Percentiles rank a stretch among this genome's conserved stretches.
phyloP scores from a whole-genome alignment of 1,140 invertebrate genomes.

The Ladona fulva region DNA sequence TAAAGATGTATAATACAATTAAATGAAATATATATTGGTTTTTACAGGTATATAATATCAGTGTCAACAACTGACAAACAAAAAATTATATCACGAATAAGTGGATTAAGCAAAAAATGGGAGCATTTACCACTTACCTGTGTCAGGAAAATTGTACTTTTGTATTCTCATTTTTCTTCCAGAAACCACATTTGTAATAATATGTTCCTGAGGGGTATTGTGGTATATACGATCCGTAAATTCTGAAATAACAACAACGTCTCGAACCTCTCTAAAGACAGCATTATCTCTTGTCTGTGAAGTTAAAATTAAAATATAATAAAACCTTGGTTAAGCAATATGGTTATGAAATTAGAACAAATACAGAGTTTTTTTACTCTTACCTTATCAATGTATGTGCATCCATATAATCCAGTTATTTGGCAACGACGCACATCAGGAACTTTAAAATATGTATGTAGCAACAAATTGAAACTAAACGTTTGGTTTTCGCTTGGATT shows the following conservation, averaged over 20 bases:
- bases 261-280: slow-evolving; percentile 75
- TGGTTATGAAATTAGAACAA: background rate
- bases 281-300: slow-evolving; percentile 66
- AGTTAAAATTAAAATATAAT: slow-evolving; percentile 18
- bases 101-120: background rate
- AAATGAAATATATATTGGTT: no score
- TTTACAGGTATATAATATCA: no score
- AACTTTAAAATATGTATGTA: slow-evolving; percentile 94
- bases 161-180: slow-evolving; percentile 84
- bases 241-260: slow-evolving; percentile 78
- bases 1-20: no score
- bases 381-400: slow-evolving; percentile 90
- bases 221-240: slow-evolving; percentile 91
- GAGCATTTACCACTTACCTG: slow-evolving; percentile 41
- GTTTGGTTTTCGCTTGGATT: slow-evolving; percentile 82
- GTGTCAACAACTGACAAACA: no score
- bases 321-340: background rate
- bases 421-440: slow-evolving; percentile 83
- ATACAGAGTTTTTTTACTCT: slow-evolving; percentile 17
- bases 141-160: slow-evolving; percentile 90
- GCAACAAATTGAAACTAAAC: slow-evolving; percentile 85
- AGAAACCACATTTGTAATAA: slow-evolving; percentile 86
- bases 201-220: slow-evolving; percentile 83
- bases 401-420: slow-evolving; percentile 82
- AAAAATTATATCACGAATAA: background rate